These are phyloP conservation scores for Brachyistius frenatus DNA, from an alignment of 2,113 vertebrate genomes.

Conservation along the genomic window DNA sequence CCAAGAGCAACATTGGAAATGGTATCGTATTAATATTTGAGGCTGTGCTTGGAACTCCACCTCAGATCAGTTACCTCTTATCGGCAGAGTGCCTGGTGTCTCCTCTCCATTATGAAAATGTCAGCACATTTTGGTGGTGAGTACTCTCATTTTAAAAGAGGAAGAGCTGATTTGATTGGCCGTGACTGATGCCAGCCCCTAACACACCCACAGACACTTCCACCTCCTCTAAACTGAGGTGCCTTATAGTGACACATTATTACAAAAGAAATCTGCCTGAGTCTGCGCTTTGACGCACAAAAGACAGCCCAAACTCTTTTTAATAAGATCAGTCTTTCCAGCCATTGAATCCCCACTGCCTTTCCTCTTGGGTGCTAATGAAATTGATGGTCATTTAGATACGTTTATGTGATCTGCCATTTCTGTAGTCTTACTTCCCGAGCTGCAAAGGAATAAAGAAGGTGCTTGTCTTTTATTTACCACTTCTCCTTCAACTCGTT, in stretches of 20 bases:
- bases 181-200: slow-evolving; percentile 33
- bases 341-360: slow-evolving; percentile 59
- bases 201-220: slow-evolving; percentile 40
- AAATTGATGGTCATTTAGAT: slow-evolving; percentile 74
- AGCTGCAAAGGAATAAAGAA: slow-evolving; percentile 55
- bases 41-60: neutral
- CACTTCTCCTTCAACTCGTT: slow-evolving; percentile 46
- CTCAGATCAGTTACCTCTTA: slow-evolving; percentile 20
- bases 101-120: slow-evolving; percentile 29
- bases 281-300: slow-evolving; percentile 36
- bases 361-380: slow-evolving; percentile 69
- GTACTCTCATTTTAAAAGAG: slow-evolving; percentile 31
- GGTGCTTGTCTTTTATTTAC: slow-evolving; percentile 66
- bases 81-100: slow-evolving; percentile 19
- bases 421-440: slow-evolving; percentile 47
- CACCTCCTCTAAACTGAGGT: slow-evolving; percentile 27
- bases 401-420: slow-evolving; percentile 58
- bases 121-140: slow-evolving; percentile 35
- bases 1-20: neutral
- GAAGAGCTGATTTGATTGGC: slow-evolving; percentile 45
- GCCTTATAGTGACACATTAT: slow-evolving; percentile 38
- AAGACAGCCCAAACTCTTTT: slow-evolving; percentile 44
- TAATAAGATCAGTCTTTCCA: slow-evolving; percentile 74
- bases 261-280: slow-evolving; percentile 38
- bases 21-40: slow-evolving; percentile 12